Evolutionary conservation across 1,140 invertebrate species (phyloP), one percentile per base, ranked within the genome.

Genomic region (Drosophila ogumai): DNA sequence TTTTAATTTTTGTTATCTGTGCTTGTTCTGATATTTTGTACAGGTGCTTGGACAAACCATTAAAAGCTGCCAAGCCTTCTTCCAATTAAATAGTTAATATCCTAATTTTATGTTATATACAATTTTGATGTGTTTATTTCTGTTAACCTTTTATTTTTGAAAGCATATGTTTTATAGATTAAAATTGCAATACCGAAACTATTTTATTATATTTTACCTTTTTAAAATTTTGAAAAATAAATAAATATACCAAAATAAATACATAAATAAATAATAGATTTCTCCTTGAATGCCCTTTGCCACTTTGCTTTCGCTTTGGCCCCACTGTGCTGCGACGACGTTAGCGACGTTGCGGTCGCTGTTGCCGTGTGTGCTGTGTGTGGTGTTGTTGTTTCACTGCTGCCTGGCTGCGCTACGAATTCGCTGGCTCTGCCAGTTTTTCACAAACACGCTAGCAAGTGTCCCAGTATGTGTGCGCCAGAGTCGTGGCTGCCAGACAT

Each of bases 401-500:
- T 66, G 68, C 77, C 73, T 75, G 82, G 82, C 81, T 85, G 74
- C 82, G 82, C 82, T 85, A 86, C 82, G 86, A 86, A 86, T 86
- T 86, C 58, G 82, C 78, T 86, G 79, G 79, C 82, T 79, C 75
- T 73, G 82, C 76, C 84, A 74, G 75, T 86, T 81, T 71, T 54
- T 15, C 64, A 76, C 55, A 81, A 32, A 44, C 66, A 65, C 19
- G 34, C 34, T 55, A n/a, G 34, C 52, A 55, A 55, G 52, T 55
- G 52, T 12, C 31, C 28, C 7, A 22, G 32, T 63, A 41, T 50
- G n/a, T 50, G 67, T 73, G 73, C 32, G 75, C 47, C 72, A 76
- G 63, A 80, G 81, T 90, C 85, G 85, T 90, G 74, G 72, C 90
- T 86, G 85, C 73, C 85, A 93, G 82, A 91, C 91, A 85, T 90